Evolutionary conservation across 35 echinoderm and acorn worm genomes (phyloP).

Genomic region (Patiria miniata): DNA sequence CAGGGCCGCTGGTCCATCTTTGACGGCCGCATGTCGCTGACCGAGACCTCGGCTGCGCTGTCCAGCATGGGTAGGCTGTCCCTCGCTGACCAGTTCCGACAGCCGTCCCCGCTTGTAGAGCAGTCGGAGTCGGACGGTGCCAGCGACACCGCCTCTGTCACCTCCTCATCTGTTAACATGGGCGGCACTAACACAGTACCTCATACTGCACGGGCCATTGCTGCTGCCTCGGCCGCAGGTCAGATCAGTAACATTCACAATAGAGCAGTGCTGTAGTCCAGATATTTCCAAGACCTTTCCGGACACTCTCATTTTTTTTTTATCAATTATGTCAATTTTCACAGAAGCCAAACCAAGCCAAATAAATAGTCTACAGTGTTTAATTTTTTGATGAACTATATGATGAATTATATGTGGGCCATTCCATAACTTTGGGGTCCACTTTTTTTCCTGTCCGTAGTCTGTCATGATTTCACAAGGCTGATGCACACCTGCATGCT

Average conservation of each 20-base stretch:
- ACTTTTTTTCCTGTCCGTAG: no score
- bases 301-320: no score
- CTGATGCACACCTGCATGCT: no score
- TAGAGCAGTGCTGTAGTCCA: no score
- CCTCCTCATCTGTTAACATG: slow-evolving; percentile 50
- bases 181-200: slow-evolving; percentile 65
- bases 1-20: slow-evolving; percentile 78
- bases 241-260: neutral
- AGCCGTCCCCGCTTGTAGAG: slow-evolving; percentile 35
- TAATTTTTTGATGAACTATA: no score
- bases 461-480: no score
- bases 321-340: no score
- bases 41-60: slow-evolving; percentile 42
- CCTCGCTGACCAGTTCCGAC: slow-evolving; percentile 26
- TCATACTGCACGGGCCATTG: slow-evolving; percentile 62
- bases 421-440: no score
- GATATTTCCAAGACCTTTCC: no score
- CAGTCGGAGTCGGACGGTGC: slow-evolving; percentile 39
- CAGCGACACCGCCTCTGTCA: slow-evolving; percentile 4
- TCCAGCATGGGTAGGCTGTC: slow-evolving; percentile 50
- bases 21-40: slow-evolving; percentile 52
- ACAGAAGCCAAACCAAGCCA: no score
- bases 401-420: no score
- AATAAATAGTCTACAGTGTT: no score
- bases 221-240: slow-evolving; percentile 79